Percentiles rank a stretch among this genome's conserved stretches.
Evolutionary conservation across 92 coral and sea anemone species (phyloP).

Genomic region (Porites divaricata): DNA sequence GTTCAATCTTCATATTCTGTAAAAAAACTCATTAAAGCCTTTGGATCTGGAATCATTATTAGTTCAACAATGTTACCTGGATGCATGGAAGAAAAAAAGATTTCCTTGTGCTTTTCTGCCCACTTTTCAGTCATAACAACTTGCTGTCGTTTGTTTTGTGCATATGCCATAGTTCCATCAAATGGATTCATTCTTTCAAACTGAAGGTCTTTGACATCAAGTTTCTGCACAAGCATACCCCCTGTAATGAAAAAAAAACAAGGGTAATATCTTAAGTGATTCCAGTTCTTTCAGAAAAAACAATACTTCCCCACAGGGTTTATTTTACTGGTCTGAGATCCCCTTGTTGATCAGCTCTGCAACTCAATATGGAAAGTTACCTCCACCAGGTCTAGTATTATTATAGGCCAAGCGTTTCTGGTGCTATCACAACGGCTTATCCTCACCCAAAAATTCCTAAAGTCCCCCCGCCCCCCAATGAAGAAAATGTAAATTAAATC

Average conservation of each 20-base stretch:
- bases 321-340: background rate
- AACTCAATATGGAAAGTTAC: too few relatives aligned
- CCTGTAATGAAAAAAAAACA: constrained; percentile 43
- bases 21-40: too few relatives aligned
- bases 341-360: too few relatives aligned
- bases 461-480: too few relatives aligned
- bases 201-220: constrained; percentile 84
- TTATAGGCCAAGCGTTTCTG: too few relatives aligned
- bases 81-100: constrained; percentile 94
- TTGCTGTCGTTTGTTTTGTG: constrained; percentile 97
- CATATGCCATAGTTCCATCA: constrained; percentile 95
- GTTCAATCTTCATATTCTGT: too few relatives aligned
- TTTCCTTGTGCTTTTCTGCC: constrained; percentile 84
- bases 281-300: too few relatives aligned
- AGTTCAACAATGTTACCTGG: constrained; percentile 70
- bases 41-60: background rate
- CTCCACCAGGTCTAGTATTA: too few relatives aligned
- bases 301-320: too few relatives aligned
- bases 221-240: constrained; percentile 87
- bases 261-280: background rate
- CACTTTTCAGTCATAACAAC: constrained; percentile 91
- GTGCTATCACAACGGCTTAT: too few relatives aligned
- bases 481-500: too few relatives aligned
- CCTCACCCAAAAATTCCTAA: too few relatives aligned
- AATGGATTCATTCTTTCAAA: constrained; percentile 86